Evolutionary conservation across 1,140 invertebrate species (phyloP).

Genomic region (Chlorops oryzae): DNA sequence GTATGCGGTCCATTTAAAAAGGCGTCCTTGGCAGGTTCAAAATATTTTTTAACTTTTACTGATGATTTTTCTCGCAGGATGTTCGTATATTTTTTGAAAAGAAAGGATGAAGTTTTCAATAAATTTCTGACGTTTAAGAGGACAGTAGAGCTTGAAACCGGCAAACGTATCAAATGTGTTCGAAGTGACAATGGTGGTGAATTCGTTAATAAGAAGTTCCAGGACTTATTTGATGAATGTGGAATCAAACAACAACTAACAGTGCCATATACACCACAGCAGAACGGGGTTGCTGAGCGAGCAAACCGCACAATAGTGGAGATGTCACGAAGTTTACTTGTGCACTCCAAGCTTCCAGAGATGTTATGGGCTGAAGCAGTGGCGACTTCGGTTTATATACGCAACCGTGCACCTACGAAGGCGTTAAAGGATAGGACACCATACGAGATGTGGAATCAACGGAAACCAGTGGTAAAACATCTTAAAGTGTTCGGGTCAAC

Average conservation of each 20-base stretch:
- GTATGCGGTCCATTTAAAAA: slow-evolving; percentile 1
- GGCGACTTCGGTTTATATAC: no score
- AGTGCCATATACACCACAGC: slow-evolving; percentile 32
- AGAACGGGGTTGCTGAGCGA: slow-evolving; percentile 37
- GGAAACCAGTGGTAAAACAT: background rate
- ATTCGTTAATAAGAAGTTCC: no score
- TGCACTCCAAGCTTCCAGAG: background rate
- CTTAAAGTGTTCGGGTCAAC: no score
- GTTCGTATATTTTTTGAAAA: slow-evolving; percentile 42
- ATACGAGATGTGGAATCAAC: slow-evolving; percentile 2
- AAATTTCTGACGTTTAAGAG: slow-evolving; percentile 5
- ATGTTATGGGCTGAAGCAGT: no score
- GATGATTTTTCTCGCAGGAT: slow-evolving; percentile 40
- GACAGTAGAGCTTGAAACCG: no score
- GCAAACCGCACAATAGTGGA: slow-evolving; percentile 1
- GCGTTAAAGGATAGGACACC: background rate
- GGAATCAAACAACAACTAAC: background rate
- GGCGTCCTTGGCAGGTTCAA: background rate
- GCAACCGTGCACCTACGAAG: slow-evolving; percentile 16
- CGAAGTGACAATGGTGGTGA: no score
- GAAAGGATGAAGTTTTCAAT: slow-evolving; percentile 21
- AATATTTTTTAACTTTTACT: slow-evolving; percentile 26
- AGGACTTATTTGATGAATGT: no score
- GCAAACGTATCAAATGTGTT: no score
- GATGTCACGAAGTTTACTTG: no score